Evolutionary conservation across 2,888 invertebrate genomes (phyloP).

Genomic region (Drosophila nr. medialis): DNA sequence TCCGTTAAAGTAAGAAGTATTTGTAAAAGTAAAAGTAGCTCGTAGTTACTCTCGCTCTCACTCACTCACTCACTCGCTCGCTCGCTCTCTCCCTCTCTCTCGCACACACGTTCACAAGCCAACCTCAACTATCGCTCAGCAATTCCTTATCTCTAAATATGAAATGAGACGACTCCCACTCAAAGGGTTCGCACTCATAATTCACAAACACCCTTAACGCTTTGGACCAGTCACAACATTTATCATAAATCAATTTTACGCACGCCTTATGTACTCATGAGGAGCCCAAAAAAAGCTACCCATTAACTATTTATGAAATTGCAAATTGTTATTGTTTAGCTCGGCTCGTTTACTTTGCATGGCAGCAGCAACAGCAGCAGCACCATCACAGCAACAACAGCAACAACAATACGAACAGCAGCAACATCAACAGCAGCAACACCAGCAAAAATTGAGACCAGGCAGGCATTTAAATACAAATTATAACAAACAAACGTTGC

Average conservation of each 20-base stretch:
- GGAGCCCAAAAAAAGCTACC: constrained; percentile 33
- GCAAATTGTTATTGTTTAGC: constrained; percentile 80
- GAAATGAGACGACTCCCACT: constrained; percentile 15
- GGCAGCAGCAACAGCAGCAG: constrained; percentile 51
- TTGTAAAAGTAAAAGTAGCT: constrained; percentile 14
- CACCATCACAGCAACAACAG: constrained; percentile 31
- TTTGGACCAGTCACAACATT: constrained; percentile 32
- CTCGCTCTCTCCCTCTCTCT: neutral
- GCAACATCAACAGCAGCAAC: constrained; percentile 31
- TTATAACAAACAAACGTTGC: constrained; percentile 63
- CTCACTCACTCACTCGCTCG: neutral
- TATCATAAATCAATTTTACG: constrained; percentile 48
- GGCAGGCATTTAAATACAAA: constrained; percentile 76
- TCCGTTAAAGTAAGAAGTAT: constrained; percentile 8
- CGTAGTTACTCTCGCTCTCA: constrained; percentile 24
- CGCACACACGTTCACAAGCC: neutral
- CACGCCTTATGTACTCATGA: constrained; percentile 20
- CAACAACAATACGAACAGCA: constrained; percentile 36
- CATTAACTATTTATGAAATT: constrained; percentile 78
- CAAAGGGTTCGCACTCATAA: constrained; percentile 49
- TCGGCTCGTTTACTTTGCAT: constrained; percentile 75
- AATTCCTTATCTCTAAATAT: constrained; percentile 38
- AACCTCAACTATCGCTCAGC: constrained; percentile 40
- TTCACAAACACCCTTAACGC: constrained; percentile 33
- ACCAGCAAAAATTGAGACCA: constrained; percentile 57